Evolutionary conservation across 2,797 vertebrate species (phyloP).

Genomic region (Eupleurogrammus muticus): DNA sequence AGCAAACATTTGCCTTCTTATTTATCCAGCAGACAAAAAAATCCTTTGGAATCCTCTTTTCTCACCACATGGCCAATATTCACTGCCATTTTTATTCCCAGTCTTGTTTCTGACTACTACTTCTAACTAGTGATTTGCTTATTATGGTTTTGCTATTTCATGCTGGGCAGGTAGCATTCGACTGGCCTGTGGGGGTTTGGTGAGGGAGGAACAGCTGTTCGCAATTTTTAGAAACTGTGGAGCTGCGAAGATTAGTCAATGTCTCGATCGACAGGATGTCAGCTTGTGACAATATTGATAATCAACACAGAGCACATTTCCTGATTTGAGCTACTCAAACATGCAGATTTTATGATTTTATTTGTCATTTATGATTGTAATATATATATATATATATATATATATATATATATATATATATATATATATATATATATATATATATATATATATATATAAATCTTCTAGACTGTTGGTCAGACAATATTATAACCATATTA

Average conservation of each 20-base stretch:
- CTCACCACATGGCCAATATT: slow-evolving; percentile 8
- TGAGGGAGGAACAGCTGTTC: neutral
- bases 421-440: too few species aligned
- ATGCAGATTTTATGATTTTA: neutral
- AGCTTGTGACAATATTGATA: neutral
- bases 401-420: too few species aligned
- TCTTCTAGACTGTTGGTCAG: too few species aligned
- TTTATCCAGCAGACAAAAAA: slow-evolving; percentile 17
- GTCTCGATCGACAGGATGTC: neutral
- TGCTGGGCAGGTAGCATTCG: neutral
- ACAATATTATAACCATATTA: too few species aligned
- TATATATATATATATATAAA: too few species aligned
- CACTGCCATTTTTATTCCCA: slow-evolving; percentile 2
- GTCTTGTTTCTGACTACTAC: slow-evolving; percentile 1
- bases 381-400: too few species aligned
- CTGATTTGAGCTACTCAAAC: neutral
- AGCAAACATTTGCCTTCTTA: slow-evolving; percentile 5
- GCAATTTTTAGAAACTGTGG: neutral
- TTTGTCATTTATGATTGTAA: neutral
- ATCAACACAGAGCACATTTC: neutral
- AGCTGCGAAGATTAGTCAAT: neutral
- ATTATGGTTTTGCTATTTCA: neutral
- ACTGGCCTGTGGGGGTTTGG: neutral
- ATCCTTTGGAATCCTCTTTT: neutral
- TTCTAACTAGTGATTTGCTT: slow-evolving; percentile 4